These are phyloP conservation scores for Dromius quadrimaculatus DNA, from an alignment of 2,888 invertebrate genomes.

Conservation along the genomic window DNA sequence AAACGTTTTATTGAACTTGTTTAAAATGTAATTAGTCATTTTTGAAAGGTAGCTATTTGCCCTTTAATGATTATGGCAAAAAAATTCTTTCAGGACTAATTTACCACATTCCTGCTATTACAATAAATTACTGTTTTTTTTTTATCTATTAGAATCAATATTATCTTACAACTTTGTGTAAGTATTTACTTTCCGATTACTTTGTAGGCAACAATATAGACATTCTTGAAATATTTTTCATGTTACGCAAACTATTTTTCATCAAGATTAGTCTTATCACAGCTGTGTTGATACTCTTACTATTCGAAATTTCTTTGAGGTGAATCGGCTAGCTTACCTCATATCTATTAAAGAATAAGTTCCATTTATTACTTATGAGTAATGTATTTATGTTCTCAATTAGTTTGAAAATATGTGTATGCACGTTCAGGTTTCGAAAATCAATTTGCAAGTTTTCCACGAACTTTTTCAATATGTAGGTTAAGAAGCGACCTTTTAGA, in stretches of 20 bases:
- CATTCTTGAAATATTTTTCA: conserved; percentile 7
- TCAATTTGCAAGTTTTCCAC: conserved; percentile 20
- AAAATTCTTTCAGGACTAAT: too few species aligned
- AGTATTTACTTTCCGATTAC: too few species aligned
- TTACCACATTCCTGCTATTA: too few species aligned
- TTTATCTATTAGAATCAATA: too few species aligned
- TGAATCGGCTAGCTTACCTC: conserved; percentile 1
- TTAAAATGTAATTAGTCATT: too few species aligned
- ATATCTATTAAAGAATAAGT: conserved; percentile 12
- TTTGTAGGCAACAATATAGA: too few species aligned
- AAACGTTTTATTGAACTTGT: too few species aligned
- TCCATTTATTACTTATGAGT: conserved; percentile 14
- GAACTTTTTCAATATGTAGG: neutral
- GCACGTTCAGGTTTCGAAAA: conserved; percentile 33
- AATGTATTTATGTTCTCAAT: conserved; percentile 15
- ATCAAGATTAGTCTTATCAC: conserved; percentile 13
- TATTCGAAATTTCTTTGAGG: conserved; percentile 20
- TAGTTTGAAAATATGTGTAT: neutral
- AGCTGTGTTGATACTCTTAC: too few species aligned
- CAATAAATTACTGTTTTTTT: too few species aligned
- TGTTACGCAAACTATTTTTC: conserved; percentile 15
- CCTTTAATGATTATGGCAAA: too few species aligned
- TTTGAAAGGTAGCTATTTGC: too few species aligned
- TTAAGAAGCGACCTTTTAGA: neutral
- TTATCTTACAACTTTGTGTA: too few species aligned